Evolutionary conservation across 2,888 invertebrate species (phyloP).

Genomic region (Andrena camellia): DNA sequence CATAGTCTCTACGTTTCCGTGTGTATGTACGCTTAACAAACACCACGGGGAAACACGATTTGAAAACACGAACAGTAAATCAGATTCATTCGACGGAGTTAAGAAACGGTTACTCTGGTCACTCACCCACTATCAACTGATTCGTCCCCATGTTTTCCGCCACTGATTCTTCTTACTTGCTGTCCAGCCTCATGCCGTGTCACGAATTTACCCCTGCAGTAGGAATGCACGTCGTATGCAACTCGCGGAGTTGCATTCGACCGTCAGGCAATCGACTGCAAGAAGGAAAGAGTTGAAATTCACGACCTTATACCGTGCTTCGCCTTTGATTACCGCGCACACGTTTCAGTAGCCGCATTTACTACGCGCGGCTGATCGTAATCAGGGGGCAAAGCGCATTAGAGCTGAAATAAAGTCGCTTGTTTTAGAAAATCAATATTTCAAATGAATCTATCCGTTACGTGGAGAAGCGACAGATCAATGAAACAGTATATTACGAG

Average conservation of each 20-base stretch:
- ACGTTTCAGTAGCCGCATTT: slow-evolving; percentile 2
- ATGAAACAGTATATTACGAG: background rate
- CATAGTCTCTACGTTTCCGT: background rate
- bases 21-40: slow-evolving; percentile 5
- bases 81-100: background rate
- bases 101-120: background rate
- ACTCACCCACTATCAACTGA: slow-evolving; percentile 68
- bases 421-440: slow-evolving; percentile 55
- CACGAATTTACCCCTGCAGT: slow-evolving; percentile 39
- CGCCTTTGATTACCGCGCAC: background rate
- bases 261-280: slow-evolving; percentile 20
- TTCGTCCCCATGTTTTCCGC: slow-evolving; percentile 62
- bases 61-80: background rate
- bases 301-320: no score
- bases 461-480: background rate
- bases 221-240: background rate
- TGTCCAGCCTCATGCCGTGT: slow-evolving; percentile 51
- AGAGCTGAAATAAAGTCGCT: slow-evolving; percentile 44
- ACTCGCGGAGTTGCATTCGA: slow-evolving; percentile 32
- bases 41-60: background rate
- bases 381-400: background rate
- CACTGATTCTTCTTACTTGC: slow-evolving; percentile 43
- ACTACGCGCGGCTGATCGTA: slow-evolving; percentile 11
- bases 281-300: background rate
- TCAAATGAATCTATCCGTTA: background rate